Evolutionary conservation across 2,888 invertebrate genomes (phyloP).

Genomic region (Macrophya alboannulata): DNA sequence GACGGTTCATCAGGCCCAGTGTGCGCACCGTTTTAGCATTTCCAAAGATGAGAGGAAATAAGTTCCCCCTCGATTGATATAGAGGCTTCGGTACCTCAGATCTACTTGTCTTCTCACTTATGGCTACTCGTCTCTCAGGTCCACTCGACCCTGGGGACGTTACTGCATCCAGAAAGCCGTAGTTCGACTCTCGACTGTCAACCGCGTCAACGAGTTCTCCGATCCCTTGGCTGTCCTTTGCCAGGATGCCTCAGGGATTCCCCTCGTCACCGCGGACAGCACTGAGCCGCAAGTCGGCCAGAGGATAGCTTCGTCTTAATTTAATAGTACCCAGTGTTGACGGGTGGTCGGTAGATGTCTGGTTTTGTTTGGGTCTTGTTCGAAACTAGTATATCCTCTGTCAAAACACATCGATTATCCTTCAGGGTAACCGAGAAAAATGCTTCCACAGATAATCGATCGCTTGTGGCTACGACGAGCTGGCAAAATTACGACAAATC

Average conservation of each 20-base stretch:
- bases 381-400: slow-evolving; percentile 24
- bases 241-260: slow-evolving; percentile 1
- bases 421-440: background rate
- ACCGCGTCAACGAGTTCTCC: slow-evolving; percentile 23
- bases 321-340: slow-evolving; percentile 18
- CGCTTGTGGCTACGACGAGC: background rate
- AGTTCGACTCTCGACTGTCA: slow-evolving; percentile 28
- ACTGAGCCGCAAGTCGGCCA: slow-evolving; percentile 10
- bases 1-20: background rate
- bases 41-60: background rate
- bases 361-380: background rate
- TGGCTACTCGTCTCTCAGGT: background rate
- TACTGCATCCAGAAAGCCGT: slow-evolving; percentile 9
- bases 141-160: background rate
- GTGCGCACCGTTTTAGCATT: background rate
- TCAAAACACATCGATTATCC: background rate
- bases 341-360: slow-evolving; percentile 4
- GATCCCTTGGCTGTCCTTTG: background rate
- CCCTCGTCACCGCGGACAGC: slow-evolving; percentile 33
- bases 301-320: slow-evolving; percentile 25
- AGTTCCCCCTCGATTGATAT: background rate
- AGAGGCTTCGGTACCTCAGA: background rate
- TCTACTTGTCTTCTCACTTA: slow-evolving; percentile 11
- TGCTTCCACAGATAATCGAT: background rate
- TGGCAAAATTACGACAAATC: background rate